Conservation (phyloP, 35 echinoderm and acorn worm species). For the Apostichopus californicus region DNA sequence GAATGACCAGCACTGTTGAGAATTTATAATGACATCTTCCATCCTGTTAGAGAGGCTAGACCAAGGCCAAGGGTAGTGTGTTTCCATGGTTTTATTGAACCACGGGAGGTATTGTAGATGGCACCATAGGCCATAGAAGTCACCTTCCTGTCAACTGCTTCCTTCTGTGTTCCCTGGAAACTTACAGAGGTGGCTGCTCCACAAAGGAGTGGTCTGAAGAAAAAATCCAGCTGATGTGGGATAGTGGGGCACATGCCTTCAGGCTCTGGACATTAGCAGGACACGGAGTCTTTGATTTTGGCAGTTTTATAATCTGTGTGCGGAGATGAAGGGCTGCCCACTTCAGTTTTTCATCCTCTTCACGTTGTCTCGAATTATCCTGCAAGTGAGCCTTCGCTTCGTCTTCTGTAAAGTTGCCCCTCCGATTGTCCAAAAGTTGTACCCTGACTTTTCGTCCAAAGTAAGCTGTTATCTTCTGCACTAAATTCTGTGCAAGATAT, state of each 20-base stretch:
- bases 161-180: constrained; percentile 40
- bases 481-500: constrained; percentile 58
- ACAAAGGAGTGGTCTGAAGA: constrained; percentile 75
- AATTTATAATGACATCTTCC: constrained; percentile 63
- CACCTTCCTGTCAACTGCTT: constrained; percentile 65
- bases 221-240: constrained; percentile 67
- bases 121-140: constrained; percentile 74
- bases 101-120: constrained; percentile 69
- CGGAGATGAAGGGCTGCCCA: constrained; percentile 26
- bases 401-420: constrained; percentile 73
- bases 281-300: constrained; percentile 73
- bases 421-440: constrained; percentile 52
- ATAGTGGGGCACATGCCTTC: constrained; percentile 69
- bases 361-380: neutral
- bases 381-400: constrained; percentile 47
- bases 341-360: constrained; percentile 53
- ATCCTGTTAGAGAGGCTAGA: constrained; percentile 74
- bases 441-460: constrained; percentile 54
- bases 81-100: constrained; percentile 78
- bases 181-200: constrained; percentile 19
- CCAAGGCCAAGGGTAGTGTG: constrained; percentile 59
- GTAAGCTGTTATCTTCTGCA: constrained; percentile 59
- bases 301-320: neutral
- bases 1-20: constrained; percentile 74
- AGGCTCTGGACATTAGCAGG: constrained; percentile 72